Percentiles rank a stretch among this genome's conserved stretches.
Evolutionary conservation across 1,140 invertebrate species (phyloP).

Genomic region (Leptinotarsa defecta): DNA sequence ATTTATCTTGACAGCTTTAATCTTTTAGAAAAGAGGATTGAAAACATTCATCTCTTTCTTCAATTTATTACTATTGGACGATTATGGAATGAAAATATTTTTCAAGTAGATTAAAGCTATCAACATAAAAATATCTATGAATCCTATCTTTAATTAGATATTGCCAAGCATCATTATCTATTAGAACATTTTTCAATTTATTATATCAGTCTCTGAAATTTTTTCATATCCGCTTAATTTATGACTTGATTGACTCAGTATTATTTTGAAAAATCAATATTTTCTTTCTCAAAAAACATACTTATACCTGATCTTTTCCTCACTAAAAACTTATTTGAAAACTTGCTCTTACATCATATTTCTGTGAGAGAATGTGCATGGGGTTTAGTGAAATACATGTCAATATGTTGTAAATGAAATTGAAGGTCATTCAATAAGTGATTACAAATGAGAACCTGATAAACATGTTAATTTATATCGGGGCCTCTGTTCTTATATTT

Average conservation of each 20-base stretch:
- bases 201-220: no score
- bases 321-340: neutral
- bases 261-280: no score
- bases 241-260: no score
- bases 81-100: no score
- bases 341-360: neutral
- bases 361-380: slow-evolving; percentile 1
- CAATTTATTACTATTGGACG: no score
- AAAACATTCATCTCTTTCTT: neutral
- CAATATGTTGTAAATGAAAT: neutral
- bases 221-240: no score
- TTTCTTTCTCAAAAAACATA: no score
- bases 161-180: no score
- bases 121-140: no score
- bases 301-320: neutral
- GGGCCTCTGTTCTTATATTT: neutral
- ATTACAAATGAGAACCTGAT: neutral
- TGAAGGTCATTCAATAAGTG: neutral
- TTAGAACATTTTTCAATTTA: no score
- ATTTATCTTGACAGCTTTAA: neutral
- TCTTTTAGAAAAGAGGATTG: neutral
- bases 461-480: neutral
- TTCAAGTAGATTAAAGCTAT: no score
- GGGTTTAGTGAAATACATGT: neutral
- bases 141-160: no score